Base-by-base conservation (phyloP, 2,113 vertebrate species). In the human region DNA sequence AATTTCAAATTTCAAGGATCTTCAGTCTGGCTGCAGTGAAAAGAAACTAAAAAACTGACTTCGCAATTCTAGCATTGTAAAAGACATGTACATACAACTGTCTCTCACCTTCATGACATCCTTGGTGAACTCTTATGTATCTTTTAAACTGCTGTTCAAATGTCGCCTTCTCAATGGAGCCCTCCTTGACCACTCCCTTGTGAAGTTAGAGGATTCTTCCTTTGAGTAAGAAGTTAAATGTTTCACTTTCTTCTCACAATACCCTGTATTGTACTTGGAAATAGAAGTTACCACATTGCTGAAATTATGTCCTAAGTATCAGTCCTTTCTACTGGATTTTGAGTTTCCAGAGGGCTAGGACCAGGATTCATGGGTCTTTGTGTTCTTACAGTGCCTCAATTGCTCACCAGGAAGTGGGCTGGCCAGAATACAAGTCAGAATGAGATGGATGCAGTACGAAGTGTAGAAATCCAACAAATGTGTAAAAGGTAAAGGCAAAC, bases 1-100 rank as follows among this genome's bases (percentile, higher is more conserved):
- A 86, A 48, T 96, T 89, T 40, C 35, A 86, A 32, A 72, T 81
- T 80, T 84, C 52, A 85, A 73, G 48, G 55, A 38, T 68, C 59
- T 55, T 6, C 2, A 25, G 8, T 87, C 57, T 84, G 38, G 48
- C 3, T 25, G 52, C 50, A 79, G 45, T 85, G 84, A 85, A 25
- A 73, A 59, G 59, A 61, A 72, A 27, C 68, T 48, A 17, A 85
- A 30, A 35, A 2, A 0, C 4, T 25, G 22, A 25, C 52, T 95
- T 68, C 1, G 64, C 38, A 72, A 1, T 73, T 68, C 38, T 55
- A 50, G 68, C 13, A 32, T 92, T 90, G 0, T 78, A 66, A 43
- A 30, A 72, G 35, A 35, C 8, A 6, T 13, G 1, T 8, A 7
- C 12, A 14, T 14, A 52, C 5, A n/a, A 32, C 8, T 5, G 5